These are phyloP conservation scores for Pogonomyrmex barbatus DNA, from an alignment of 1,140 invertebrate genomes.

Conservation along the genomic window DNA sequence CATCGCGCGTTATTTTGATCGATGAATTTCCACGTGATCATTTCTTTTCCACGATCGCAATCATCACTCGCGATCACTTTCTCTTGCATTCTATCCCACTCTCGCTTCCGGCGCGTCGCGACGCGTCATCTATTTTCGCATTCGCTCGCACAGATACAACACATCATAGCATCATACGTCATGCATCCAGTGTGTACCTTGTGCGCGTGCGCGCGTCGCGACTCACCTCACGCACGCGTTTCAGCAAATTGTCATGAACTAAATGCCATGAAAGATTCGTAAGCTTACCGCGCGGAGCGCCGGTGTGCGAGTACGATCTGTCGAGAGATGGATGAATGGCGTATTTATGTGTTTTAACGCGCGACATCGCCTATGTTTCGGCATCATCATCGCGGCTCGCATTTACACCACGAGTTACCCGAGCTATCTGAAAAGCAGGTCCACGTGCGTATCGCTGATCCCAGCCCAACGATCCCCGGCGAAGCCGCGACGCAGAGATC, in stretches of 20 bases:
- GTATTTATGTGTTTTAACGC: constrained; percentile 74
- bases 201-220: constrained; percentile 23
- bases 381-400: not conserved
- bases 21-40: constrained; percentile 47
- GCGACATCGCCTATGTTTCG: constrained; percentile 67
- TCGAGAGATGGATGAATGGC: constrained; percentile 69
- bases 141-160: constrained; percentile 42
- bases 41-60: constrained; percentile 39
- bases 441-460: not conserved
- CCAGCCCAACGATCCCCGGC: not conserved
- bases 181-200: constrained; percentile 25
- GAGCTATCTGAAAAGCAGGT: constrained; percentile 13
- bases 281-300: constrained; percentile 72
- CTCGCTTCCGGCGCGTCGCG: constrained; percentile 50
- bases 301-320: constrained; percentile 68
- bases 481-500: constrained; percentile 55
- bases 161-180: constrained; percentile 29
- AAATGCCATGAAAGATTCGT: constrained; percentile 74
- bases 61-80: constrained; percentile 64
- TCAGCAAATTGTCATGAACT: constrained; percentile 76
- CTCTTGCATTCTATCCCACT: constrained; percentile 49
- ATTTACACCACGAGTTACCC: not conserved
- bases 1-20: constrained; percentile 30
- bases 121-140: constrained; percentile 22
- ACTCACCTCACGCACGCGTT: constrained; percentile 55